A percentile compares a stretch with the other conserved stretches of the same genome.
phyloP scores from a whole-genome alignment of 2,797 vertebrate species.

The Rhinophrynus dorsalis region DNA sequence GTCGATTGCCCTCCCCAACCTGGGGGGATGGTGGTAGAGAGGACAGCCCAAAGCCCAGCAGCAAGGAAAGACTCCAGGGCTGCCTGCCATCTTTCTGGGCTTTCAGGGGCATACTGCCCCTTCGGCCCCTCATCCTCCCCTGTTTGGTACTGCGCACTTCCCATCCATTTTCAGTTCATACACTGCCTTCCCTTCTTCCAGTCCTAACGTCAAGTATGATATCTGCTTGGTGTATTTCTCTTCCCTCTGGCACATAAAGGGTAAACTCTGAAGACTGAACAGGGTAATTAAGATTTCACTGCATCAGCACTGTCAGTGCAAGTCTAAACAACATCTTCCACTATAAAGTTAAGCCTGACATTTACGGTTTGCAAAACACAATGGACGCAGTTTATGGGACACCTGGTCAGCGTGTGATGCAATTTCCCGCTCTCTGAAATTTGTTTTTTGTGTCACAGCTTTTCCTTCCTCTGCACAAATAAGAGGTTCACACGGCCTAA shows the following conservation, averaged over 20 bases:
- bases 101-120: no score
- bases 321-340: background rate
- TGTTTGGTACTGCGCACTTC: no score
- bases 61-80: no score
- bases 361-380: conserved; percentile 18
- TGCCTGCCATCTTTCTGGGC: no score
- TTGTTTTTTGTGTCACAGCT: background rate
- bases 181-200: no score
- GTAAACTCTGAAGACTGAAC: conserved; percentile 1
- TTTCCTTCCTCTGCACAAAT: background rate
- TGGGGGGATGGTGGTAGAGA: no score
- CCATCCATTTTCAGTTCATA: no score
- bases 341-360: conserved; percentile 2
- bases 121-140: no score
- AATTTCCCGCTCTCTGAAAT: background rate
- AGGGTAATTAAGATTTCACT: conserved; percentile 19
- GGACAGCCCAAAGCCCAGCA: no score
- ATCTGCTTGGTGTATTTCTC: background rate
- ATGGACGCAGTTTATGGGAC: conserved; percentile 24
- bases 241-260: no score
- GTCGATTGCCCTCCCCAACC: no score
- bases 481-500: background rate
- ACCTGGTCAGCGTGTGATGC: conserved; percentile 28
- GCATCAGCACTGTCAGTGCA: conserved; percentile 2
- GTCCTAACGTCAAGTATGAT: no score